Percentiles rank a stretch among this genome's conserved stretches.
Conservation (phyloP, 2,888 invertebrate genomes). For the Conchocele bisecta region DNA sequence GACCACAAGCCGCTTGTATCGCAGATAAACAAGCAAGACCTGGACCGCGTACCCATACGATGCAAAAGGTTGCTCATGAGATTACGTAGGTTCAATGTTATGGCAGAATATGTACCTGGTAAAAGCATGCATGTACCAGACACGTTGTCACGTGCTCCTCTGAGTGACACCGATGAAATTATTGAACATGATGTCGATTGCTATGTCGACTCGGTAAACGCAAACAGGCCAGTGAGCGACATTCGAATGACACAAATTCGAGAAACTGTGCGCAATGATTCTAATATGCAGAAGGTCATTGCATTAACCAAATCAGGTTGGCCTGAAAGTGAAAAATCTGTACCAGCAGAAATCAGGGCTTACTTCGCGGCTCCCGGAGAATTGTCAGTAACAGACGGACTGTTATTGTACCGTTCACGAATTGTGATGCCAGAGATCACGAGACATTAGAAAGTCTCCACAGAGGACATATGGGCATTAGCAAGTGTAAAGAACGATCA, state of each 20-base stretch:
- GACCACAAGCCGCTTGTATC: slow-evolving; percentile 63
- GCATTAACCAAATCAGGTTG: slow-evolving; percentile 35
- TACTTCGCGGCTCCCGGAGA: slow-evolving; percentile 30
- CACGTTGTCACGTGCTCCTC: slow-evolving; percentile 42
- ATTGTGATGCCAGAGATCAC: slow-evolving; percentile 34
- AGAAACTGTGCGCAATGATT: slow-evolving; percentile 13
- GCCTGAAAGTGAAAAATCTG: slow-evolving; percentile 17
- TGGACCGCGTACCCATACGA: slow-evolving; percentile 45
- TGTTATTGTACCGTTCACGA: slow-evolving; percentile 25
- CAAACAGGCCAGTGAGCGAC: slow-evolving; percentile 16
- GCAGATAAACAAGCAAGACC: slow-evolving; percentile 50
- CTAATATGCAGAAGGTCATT: slow-evolving; percentile 11
- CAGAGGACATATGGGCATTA: slow-evolving; percentile 52
- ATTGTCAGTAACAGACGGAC: slow-evolving; percentile 29
- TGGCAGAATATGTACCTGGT: slow-evolving; percentile 39
- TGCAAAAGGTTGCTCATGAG: slow-evolving; percentile 59
- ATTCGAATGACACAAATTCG: slow-evolving; percentile 21
- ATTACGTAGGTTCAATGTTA: slow-evolving; percentile 41
- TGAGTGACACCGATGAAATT: background rate
- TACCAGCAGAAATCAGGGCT: slow-evolving; percentile 1
- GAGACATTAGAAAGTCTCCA: slow-evolving; percentile 15
- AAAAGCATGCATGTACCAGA: slow-evolving; percentile 54
- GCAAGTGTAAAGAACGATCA: slow-evolving; percentile 39
- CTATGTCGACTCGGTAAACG: slow-evolving; percentile 15
- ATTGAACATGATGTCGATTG: slow-evolving; percentile 27